These are phyloP conservation scores for Semnornis frantzii DNA, from an alignment of 2,113 vertebrate genomes.

Conservation along the genomic window DNA sequence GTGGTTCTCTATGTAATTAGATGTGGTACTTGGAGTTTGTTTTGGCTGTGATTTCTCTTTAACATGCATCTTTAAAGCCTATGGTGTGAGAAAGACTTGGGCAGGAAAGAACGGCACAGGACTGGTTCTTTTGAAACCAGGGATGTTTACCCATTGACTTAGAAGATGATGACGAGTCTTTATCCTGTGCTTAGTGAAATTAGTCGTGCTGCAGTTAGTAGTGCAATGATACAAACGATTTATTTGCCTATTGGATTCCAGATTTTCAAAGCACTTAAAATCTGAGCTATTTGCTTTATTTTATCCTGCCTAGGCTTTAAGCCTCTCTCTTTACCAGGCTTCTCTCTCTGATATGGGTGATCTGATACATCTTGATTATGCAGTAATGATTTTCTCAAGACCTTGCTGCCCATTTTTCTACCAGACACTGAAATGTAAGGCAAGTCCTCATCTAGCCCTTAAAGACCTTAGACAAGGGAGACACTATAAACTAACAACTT, in stretches of 20 bases:
- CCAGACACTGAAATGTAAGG: not conserved
- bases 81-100: not conserved
- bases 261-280: not conserved
- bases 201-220: not conserved
- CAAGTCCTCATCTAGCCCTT: not conserved
- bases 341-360: not conserved
- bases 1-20: not conserved
- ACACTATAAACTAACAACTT: not conserved
- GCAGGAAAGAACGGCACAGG: constrained; percentile 9
- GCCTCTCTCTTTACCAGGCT: not conserved
- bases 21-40: constrained; percentile 37
- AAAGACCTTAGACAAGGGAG: not conserved
- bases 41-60: constrained; percentile 41
- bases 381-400: not conserved
- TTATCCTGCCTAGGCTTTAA: not conserved
- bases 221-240: not conserved
- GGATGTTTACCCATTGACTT: constrained; percentile 35
- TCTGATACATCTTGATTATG: not conserved
- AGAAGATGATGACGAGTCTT: not conserved
- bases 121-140: not conserved
- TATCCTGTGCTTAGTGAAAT: constrained; percentile 11
- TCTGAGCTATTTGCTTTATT: not conserved
- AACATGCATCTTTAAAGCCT: constrained; percentile 30
- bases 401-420: not conserved
- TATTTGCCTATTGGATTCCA: not conserved